A percentile compares a stretch with the other conserved stretches of the same genome.
These are phyloP conservation scores for Salvelinus fontinalis DNA, from an alignment of 2,113 vertebrate genomes.

Conservation along the genomic window DNA sequence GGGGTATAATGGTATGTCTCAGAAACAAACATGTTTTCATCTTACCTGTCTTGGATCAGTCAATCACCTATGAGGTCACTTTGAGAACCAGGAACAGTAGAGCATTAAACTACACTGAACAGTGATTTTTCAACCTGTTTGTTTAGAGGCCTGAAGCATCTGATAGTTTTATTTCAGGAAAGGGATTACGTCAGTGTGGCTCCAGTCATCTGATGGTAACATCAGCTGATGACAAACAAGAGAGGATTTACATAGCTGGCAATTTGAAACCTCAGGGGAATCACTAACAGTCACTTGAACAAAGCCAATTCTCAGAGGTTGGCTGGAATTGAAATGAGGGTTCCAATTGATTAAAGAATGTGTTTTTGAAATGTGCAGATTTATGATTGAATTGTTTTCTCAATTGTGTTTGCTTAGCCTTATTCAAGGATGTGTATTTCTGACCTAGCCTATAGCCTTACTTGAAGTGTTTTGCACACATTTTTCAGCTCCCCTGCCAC, in stretches of 20 bases:
- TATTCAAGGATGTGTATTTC: too few species aligned
- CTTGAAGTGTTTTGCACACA: too few species aligned
- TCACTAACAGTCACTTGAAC: slow-evolving; percentile 21
- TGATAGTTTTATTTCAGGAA: slow-evolving; percentile 57
- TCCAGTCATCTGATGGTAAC: slow-evolving; percentile 49
- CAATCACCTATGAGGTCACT: slow-evolving; percentile 5
- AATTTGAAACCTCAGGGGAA: slow-evolving; percentile 26
- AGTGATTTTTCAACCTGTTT: slow-evolving; percentile 28
- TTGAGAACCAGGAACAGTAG: not conserved
- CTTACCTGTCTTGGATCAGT: not conserved
- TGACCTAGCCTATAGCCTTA: too few species aligned
- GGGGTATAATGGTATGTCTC: too few species aligned
- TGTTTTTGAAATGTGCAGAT: not conserved
- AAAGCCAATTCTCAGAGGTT: not conserved
- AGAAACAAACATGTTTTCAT: not conserved
- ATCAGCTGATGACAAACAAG: slow-evolving; percentile 48
- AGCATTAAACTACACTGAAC: slow-evolving; percentile 10
- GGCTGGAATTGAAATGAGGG: not conserved
- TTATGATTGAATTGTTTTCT: not conserved
- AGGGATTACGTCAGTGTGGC: slow-evolving; percentile 62
- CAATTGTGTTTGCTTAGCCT: too few species aligned
- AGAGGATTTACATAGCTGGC: slow-evolving; percentile 45
- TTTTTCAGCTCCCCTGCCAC: too few species aligned
- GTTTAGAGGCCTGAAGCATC: slow-evolving; percentile 51
- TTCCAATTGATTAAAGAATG: not conserved